These are phyloP conservation scores for Sebastiscus tertius DNA, from an alignment of 2,797 vertebrate genomes.

Conservation along the genomic window DNA sequence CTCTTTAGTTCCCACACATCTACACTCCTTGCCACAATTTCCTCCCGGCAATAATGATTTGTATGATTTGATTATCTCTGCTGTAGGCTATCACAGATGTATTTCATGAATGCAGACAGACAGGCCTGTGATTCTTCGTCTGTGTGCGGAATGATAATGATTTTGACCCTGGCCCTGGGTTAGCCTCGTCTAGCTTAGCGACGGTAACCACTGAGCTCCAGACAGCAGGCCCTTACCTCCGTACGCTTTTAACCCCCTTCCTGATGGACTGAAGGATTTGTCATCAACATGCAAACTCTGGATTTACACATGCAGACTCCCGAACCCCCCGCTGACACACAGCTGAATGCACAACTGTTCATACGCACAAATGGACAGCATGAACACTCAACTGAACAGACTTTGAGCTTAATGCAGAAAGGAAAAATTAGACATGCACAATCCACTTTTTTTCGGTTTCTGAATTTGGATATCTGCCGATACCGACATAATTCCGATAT, in stretches of 20 bases:
- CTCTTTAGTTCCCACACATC: neutral
- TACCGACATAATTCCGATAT: too few relatives aligned
- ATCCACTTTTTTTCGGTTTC: too few relatives aligned
- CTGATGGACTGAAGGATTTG: conserved; percentile 43
- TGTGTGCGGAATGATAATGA: conserved; percentile 66
- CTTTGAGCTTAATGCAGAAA: conserved; percentile 29
- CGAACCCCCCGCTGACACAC: conserved; percentile 49
- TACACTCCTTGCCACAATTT: neutral
- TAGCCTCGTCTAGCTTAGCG: conserved; percentile 36
- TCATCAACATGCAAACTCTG: conserved; percentile 40
- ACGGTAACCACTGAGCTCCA: conserved; percentile 42
- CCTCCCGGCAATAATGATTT: conserved; percentile 17
- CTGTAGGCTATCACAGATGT: conserved; percentile 26
- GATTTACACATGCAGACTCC: conserved; percentile 35
- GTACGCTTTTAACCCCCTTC: neutral
- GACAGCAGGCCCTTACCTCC: conserved; percentile 32
- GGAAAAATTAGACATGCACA: neutral
- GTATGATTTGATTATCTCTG: conserved; percentile 29
- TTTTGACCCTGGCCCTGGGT: conserved; percentile 64
- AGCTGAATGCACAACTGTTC: conserved; percentile 36
- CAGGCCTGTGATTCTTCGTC: conserved; percentile 42
- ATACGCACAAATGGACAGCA: conserved; percentile 32
- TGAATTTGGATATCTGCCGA: too few relatives aligned
- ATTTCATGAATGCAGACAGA: conserved; percentile 50
- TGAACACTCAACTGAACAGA: neutral